Evolutionary conservation across 2,888 invertebrate genomes (phyloP), one percentile per base, ranked within the genome.

Genomic region (Strigamia crassipes): DNA sequence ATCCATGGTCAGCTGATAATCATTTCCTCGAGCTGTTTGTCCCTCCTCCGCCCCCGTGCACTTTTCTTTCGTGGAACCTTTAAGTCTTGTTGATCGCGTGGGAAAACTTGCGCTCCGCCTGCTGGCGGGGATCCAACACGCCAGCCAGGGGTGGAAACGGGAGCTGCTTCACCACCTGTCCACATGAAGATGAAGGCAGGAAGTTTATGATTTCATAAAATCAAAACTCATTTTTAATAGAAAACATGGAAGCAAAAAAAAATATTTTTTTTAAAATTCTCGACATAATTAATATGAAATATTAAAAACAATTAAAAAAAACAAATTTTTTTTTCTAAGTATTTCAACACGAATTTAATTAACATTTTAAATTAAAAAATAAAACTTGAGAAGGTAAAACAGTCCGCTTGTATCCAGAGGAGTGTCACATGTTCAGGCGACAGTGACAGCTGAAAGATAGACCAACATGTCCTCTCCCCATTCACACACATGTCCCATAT

Each of bases 11-110:
- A 73, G 73, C 73, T 73, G 73, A 73, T 73, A 73, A 73, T 73
- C 73, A 73, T 73, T 73, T 73, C 73, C 73, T 73, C 73, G 73
- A 73, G 73, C 73, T 73, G 73, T 73, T 73, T 73, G 73, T 73
- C 73, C 73, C 73, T 73, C 73, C 73, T 73, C 73, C 73, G 73
- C 73, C 73, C 73, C 73, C 73, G 73, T 73, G 73, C 73, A 73
- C 73, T 73, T 73, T 73, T 73, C 73, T 73, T 73, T 73, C 73
- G 73, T 73, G 73, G 73, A 73, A 73, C 73, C 73, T 73, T 73
- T 73, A 73, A 73, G 73, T 73, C 73, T 73, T 73, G 73, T 73
- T 73, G 73, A 73, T 73, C 73, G 73, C 73, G 73, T 73, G 73
- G 73, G 73, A 73, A 73, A 73, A 73, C 73, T 73, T 73, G 13